Conservation (phyloP, 1,140 invertebrate species). For the Euwallacea similis region DNA sequence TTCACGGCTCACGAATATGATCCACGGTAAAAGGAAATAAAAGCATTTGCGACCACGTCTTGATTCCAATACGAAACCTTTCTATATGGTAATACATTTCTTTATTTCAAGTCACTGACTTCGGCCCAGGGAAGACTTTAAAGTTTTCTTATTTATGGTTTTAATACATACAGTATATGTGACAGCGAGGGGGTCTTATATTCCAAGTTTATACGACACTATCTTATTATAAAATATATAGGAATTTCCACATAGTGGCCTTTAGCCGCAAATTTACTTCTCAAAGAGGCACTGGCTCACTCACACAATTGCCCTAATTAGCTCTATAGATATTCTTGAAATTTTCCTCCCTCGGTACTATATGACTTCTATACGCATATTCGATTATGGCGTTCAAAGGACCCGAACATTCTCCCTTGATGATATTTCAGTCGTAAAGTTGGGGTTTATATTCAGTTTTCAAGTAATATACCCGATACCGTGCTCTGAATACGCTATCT, state of each 20-base stretch:
- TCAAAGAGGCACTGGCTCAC: neutral
- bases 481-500: conserved; percentile 1
- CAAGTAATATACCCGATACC: conserved; percentile 7
- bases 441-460: conserved; percentile 13
- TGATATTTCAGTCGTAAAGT: conserved; percentile 8
- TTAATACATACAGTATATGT: conserved; percentile 9
- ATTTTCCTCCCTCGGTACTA: neutral
- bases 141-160: conserved; percentile 31
- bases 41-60: conserved; percentile 29
- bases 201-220: no score
- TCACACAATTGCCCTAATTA: neutral
- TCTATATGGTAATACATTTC: conserved; percentile 35
- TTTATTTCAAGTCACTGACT: conserved; percentile 33
- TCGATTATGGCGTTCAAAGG: conserved; percentile 6
- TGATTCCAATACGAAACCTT: conserved; percentile 35
- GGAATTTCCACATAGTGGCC: neutral
- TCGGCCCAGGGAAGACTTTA: conserved; percentile 23
- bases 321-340: neutral
- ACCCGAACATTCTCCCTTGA: neutral
- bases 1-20: conserved; percentile 26
- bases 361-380: neutral
- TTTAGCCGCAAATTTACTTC: neutral
- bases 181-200: neutral
- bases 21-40: conserved; percentile 28
- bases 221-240: no score